Base-by-base conservation (phyloP, 2,797 vertebrate genomes). In the Propithecus deckenii region DNA sequence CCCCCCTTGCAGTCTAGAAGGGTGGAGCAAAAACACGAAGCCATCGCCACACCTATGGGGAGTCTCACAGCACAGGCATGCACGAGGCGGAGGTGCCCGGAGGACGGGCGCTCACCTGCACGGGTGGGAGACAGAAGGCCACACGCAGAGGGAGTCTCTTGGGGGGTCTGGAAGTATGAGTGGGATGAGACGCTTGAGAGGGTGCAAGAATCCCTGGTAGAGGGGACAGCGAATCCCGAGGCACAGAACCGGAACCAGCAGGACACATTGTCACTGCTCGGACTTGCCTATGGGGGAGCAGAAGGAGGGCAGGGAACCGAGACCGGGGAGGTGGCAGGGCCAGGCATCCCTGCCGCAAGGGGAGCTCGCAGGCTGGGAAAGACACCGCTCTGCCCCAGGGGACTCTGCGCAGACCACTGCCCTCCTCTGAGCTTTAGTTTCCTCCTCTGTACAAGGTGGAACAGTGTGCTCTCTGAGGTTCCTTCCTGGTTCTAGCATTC, bases 61-160 rank as follows among this genome's bases (percentile, higher is more conserved):
- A 18, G 7, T 30, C 46, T 74, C 55, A 1, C 20, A 86, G 38
- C 48, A 35, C 43, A 87, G 9, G 10, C 55, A 13, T 71, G 4
- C 25, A 23, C 0, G 0, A 69, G 35, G 20, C 0, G 2, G 23
- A 11, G n/a, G 57, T 41, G 7, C n/a, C 67, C 52, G 23, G 30
- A 48, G n/a, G 23, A 67, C 3, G 1, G 10, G 30, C 35, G 6
- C 17, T 63, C 25, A 4, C 11, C 55, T 25, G n/a, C 8, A 9
- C 5, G 17, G 35, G 28, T 7, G 32, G 6, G 10, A 43, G 20
- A 50, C 35, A 86, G 50, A 59, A 32, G 46, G 5, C 17, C 18
- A 43, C 15, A 20, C 0, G 2, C 17, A 74, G 52, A 14, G 22
- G 22, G 65, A 7, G 7, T 43, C 46, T 75, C 59, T 25, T 15